These are phyloP conservation scores for Geodia barretti DNA, from an alignment of 37 sponge, comb jelly and placozoan genomes.

Conservation along the genomic window DNA sequence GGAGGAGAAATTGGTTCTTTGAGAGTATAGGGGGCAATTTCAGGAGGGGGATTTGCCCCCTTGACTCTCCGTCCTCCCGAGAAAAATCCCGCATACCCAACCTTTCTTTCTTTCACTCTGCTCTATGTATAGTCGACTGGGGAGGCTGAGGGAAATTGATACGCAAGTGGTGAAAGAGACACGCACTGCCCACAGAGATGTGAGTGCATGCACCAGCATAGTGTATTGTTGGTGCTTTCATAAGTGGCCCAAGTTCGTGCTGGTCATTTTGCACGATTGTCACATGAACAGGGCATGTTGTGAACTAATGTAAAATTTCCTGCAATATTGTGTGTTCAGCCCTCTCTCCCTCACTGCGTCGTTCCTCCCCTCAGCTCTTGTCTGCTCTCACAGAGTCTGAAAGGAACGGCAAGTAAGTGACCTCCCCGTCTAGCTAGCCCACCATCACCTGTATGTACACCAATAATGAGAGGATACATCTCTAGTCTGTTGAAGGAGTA, in stretches of 20 bases:
- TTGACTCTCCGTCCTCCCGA: too few species aligned
- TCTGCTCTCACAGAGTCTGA: constrained; percentile 82
- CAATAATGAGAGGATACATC: background rate
- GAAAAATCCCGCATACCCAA: too few species aligned
- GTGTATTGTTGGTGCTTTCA: too few species aligned
- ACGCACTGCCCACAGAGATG: constrained; percentile 64
- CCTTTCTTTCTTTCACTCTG: too few species aligned
- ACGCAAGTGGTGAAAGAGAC: constrained; percentile 60
- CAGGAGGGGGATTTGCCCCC: too few species aligned
- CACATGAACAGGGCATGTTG: too few species aligned
- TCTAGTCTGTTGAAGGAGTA: constrained; percentile 91
- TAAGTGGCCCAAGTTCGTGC: too few species aligned
- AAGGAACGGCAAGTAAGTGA: constrained; percentile 83
- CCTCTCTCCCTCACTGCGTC: background rate
- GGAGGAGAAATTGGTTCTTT: too few species aligned
- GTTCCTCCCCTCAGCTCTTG: constrained; percentile 48
- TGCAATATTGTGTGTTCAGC: background rate
- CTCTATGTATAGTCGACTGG: too few species aligned
- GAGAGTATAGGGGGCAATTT: too few species aligned
- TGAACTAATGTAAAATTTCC: constrained; percentile 7
- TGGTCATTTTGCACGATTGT: too few species aligned
- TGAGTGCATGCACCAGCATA: too few species aligned
- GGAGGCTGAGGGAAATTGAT: constrained; percentile 77
- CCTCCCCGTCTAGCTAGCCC: background rate
- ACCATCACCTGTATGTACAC: background rate